phyloP scores from a whole-genome alignment of 1,140 invertebrate species.

The Drosophila novamexicana region DNA sequence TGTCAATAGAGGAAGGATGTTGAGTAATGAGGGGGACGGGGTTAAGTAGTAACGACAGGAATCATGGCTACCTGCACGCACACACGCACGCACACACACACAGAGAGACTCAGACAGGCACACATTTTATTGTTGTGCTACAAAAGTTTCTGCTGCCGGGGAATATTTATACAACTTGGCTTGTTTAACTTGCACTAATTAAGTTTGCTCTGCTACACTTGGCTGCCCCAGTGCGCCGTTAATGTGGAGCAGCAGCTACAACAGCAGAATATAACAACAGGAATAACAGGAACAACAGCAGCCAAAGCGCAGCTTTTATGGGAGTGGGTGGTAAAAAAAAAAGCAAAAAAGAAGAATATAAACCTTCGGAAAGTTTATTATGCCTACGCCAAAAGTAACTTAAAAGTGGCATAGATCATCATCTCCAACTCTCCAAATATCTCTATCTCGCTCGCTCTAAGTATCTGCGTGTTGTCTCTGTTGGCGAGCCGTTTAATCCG shows the following conservation, averaged over 20 bases:
- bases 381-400: conserved; percentile 35
- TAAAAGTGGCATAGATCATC: conserved; percentile 39
- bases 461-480: not conserved
- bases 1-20: conserved; percentile 52
- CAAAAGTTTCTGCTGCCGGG: conserved; percentile 68
- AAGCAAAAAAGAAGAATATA: too few relatives aligned
- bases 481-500: conserved; percentile 6
- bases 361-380: conserved; percentile 30
- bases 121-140: conserved; percentile 70
- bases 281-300: conserved; percentile 17
- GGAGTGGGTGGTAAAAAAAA: conserved; percentile 1
- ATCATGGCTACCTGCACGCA: conserved; percentile 14
- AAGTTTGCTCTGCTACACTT: conserved; percentile 76
- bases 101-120: not conserved
- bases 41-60: not conserved
- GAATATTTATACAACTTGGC: conserved; percentile 77
- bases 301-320: not conserved
- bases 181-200: conserved; percentile 80
- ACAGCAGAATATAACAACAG: conserved; percentile 15
- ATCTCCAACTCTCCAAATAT: not conserved
- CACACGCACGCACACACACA: conserved; percentile 8
- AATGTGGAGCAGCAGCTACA: conserved; percentile 36
- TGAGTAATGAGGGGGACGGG: not conserved
- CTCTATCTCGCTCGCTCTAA: not conserved
- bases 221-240: conserved; percentile 55